Conservation (phyloP, 2,113 vertebrate species). For the Dipodomys ordii region DNA sequence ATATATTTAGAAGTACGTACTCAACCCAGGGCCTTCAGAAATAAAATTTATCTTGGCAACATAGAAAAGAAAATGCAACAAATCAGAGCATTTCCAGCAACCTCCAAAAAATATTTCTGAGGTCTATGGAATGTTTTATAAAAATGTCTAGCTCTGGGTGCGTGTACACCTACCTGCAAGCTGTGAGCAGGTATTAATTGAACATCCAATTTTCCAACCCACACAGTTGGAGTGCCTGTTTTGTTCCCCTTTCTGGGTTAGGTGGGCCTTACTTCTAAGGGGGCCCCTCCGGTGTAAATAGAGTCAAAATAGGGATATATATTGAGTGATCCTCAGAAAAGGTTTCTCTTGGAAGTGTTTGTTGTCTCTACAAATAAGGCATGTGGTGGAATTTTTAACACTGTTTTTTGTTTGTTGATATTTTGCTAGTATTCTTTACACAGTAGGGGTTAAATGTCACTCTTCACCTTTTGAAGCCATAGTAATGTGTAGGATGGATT, state of each 20-base stretch:
- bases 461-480: background rate
- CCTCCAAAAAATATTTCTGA: background rate
- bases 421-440: background rate
- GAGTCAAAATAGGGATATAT: too few species aligned
- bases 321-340: background rate
- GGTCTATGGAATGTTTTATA: background rate
- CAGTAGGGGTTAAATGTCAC: background rate
- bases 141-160: background rate
- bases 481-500: background rate
- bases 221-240: background rate
- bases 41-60: background rate
- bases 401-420: background rate
- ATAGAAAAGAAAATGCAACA: background rate
- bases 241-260: too few species aligned
- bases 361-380: background rate
- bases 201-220: background rate
- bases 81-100: background rate
- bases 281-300: background rate
- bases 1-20: background rate
- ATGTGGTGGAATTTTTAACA: accelerated
- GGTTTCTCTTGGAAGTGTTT: too few species aligned
- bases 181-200: background rate
- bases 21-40: background rate
- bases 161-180: background rate
- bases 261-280: background rate